Evolutionary conservation across 2,888 invertebrate genomes (phyloP).

Genomic region (Cephus nigrinus): DNA sequence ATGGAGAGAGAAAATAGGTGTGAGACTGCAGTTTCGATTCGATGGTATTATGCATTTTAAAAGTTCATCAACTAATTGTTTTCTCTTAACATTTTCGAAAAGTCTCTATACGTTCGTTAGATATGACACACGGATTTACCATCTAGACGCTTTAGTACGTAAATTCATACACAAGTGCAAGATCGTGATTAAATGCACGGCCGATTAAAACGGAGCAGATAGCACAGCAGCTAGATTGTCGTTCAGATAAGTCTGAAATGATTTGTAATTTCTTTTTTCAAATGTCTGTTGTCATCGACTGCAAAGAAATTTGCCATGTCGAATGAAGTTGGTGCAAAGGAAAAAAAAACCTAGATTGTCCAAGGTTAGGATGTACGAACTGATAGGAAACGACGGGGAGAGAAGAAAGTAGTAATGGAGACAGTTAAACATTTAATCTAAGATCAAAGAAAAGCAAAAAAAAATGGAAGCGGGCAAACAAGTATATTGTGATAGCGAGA

Average conservation of each 20-base stretch:
- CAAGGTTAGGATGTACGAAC: constrained; percentile 8
- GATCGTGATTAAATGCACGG: background rate
- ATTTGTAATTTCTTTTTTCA: background rate
- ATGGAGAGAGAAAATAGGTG: constrained; percentile 9
- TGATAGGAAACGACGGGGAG: background rate
- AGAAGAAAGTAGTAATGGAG: constrained; percentile 13
- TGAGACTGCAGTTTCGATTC: constrained; percentile 21
- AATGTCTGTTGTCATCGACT: background rate
- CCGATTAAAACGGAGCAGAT: background rate
- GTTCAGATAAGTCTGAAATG: background rate
- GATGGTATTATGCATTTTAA: constrained; percentile 15
- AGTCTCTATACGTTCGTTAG: background rate
- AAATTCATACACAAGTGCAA: background rate
- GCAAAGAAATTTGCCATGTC: background rate
- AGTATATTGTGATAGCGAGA: constrained; percentile 54
- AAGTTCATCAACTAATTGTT: background rate
- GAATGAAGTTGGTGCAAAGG: background rate
- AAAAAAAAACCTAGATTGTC: constrained; percentile 6
- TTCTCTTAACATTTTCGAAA: background rate
- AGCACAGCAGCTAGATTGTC: background rate
- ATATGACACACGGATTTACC: constrained; percentile 5
- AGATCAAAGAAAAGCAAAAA: constrained; percentile 21
- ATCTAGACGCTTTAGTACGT: background rate
- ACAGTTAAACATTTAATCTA: constrained; percentile 22
- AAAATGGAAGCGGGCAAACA: constrained; percentile 20